Percentiles rank a stretch among this genome's conserved stretches.
phyloP scores from a whole-genome alignment of 2,888 invertebrate species.

The Rhyacophila evoluta region DNA sequence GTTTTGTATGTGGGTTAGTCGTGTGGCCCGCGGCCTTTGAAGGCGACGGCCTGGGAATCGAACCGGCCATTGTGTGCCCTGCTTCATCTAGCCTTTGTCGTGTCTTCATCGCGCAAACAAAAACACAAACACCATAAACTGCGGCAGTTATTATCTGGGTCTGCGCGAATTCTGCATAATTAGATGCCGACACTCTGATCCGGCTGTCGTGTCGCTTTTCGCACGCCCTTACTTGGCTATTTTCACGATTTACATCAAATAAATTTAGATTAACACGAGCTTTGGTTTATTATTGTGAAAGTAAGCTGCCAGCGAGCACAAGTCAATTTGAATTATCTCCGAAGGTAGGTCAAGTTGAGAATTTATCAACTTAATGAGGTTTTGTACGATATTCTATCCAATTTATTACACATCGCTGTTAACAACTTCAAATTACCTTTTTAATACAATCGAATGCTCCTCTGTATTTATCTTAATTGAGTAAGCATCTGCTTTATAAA shows the following conservation, averaged over 20 bases:
- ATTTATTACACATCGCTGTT: no score
- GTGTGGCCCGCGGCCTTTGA: background rate
- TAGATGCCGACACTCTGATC: background rate
- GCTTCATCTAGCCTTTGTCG: background rate
- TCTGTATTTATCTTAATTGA: no score
- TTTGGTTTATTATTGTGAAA: background rate
- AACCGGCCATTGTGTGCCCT: slow-evolving; percentile 7
- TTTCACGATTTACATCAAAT: slow-evolving; percentile 11
- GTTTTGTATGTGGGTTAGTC: background rate
- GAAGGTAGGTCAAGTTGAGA: background rate
- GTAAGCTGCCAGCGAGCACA: background rate
- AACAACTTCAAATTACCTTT: no score
- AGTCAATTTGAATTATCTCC: background rate
- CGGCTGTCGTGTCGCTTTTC: background rate
- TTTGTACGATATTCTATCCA: no score
- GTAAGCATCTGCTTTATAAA: no score
- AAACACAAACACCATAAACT: background rate
- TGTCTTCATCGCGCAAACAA: background rate
- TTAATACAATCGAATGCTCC: no score
- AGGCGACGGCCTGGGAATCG: slow-evolving; percentile 7
- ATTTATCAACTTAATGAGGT: background rate
- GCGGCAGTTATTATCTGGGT: background rate
- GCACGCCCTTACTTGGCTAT: slow-evolving; percentile 14
- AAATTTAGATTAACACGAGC: background rate
- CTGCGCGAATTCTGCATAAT: background rate